Evolutionary conservation across 2,888 invertebrate genomes (phyloP).

Genomic region (Darwinula stevensoni): DNA sequence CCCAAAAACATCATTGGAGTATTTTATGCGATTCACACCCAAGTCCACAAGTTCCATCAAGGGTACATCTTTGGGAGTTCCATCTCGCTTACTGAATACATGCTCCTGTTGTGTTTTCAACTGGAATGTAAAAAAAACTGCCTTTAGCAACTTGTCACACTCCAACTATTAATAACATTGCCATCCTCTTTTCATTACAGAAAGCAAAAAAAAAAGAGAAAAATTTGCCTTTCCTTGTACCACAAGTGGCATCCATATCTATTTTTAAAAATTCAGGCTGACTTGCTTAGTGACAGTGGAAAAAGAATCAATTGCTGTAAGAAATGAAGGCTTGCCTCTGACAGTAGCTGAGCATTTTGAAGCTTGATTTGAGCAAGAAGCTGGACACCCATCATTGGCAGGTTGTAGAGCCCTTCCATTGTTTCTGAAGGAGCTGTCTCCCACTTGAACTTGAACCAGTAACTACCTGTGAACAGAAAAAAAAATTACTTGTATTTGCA

Average conservation of each 20-base stretch:
- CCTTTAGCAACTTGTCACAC: no score
- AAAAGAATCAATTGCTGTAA: no score
- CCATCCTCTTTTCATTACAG: no score
- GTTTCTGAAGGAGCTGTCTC: background rate
- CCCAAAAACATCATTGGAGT: background rate
- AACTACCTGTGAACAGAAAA: background rate
- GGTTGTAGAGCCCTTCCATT: background rate
- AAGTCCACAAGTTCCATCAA: conserved; percentile 1
- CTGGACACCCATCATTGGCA: background rate
- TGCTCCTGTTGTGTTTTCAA: background rate
- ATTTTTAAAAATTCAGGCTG: no score
- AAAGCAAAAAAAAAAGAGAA: no score
- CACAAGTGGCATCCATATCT: no score
- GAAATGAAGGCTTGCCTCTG: no score
- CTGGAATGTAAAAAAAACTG: no score
- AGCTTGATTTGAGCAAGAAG: background rate
- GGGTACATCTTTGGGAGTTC: background rate
- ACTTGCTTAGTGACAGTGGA: no score
- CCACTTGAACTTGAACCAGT: background rate
- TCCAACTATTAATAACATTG: no score
- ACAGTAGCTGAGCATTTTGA: background rate
- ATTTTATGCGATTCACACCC: background rate
- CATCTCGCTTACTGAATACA: background rate
- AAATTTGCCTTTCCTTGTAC: no score
- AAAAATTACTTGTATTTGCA: background rate